A percentile compares a stretch with the other conserved stretches of the same genome.
Evolutionary conservation across 1,140 invertebrate genomes (phyloP).

Genomic region (Tenebrio molitor): DNA sequence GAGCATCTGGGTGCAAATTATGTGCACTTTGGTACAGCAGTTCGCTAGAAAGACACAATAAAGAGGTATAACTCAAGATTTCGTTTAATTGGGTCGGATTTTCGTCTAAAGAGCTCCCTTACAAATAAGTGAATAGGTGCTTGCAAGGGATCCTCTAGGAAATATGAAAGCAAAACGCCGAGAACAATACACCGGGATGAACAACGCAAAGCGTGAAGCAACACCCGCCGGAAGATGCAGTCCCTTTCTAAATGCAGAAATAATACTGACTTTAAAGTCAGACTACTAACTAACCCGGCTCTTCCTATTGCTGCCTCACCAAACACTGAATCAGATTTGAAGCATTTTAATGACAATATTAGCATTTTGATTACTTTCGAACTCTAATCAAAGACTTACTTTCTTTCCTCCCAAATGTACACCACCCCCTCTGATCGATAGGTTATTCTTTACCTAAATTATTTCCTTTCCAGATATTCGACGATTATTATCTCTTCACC

Average conservation of each 20-base stretch:
- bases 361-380: conserved; percentile 45
- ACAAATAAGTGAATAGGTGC: conserved; percentile 44
- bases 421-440: neutral
- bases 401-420: conserved; percentile 23
- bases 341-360: conserved; percentile 44
- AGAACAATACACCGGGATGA: conserved; percentile 36
- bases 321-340: conserved; percentile 40
- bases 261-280: conserved; percentile 12
- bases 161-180: conserved; percentile 36
- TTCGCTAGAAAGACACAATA: conserved; percentile 24
- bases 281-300: conserved; percentile 18
- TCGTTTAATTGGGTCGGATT: conserved; percentile 45
- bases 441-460: neutral
- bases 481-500: conserved; percentile 85
- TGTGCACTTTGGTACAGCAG: conserved; percentile 14
- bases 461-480: conserved; percentile 78
- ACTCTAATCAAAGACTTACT: conserved; percentile 25
- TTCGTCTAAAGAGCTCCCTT: conserved; percentile 39
- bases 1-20: conserved; percentile 27
- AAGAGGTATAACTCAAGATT: conserved; percentile 34
- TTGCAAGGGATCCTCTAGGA: conserved; percentile 31
- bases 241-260: conserved; percentile 22
- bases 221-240: conserved; percentile 27
- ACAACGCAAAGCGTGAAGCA: conserved; percentile 22
- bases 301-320: neutral